A percentile compares a stretch with the other conserved stretches of the same genome.
Conservation (phyloP, 92 coral and sea anemone genomes). For the Paragorgia papillata region DNA sequence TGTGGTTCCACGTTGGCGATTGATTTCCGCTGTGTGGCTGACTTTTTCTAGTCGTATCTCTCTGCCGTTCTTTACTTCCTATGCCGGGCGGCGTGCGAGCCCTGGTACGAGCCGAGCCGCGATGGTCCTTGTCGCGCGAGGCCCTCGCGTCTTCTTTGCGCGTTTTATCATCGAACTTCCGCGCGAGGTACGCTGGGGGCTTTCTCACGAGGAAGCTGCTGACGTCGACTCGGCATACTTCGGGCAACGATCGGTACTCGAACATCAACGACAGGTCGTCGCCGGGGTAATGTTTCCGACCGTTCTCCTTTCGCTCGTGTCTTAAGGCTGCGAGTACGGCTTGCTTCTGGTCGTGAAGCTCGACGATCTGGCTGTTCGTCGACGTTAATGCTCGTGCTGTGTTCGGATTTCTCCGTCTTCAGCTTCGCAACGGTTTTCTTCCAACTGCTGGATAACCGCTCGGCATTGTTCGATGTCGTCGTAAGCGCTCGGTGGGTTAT, state of each 20-base stretch:
- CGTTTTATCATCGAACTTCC: slow-evolving; percentile 25
- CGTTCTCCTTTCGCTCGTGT: slow-evolving; percentile 88
- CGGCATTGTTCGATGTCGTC: slow-evolving; percentile 85
- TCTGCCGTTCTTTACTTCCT: background rate
- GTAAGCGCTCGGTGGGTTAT: slow-evolving; percentile 88
- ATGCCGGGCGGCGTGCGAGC: background rate
- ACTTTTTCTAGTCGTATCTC: slow-evolving; percentile 12
- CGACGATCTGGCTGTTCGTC: slow-evolving; percentile 83
- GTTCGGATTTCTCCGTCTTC: slow-evolving; percentile 62
- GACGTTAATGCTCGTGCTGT: slow-evolving; percentile 61
- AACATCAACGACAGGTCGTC: slow-evolving; percentile 79
- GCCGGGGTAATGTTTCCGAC: slow-evolving; percentile 71
- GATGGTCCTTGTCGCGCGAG: background rate
- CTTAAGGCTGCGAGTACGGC: slow-evolving; percentile 88
- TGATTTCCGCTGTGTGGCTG: slow-evolving; percentile 13
- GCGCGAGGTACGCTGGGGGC: slow-evolving; percentile 1
- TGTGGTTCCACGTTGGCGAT: background rate
- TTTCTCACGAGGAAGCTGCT: slow-evolving; percentile 39
- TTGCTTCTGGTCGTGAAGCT: slow-evolving; percentile 81
- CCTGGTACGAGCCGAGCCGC: slow-evolving; percentile 13
- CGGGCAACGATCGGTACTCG: slow-evolving; percentile 83
- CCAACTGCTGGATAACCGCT: slow-evolving; percentile 79
- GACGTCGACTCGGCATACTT: slow-evolving; percentile 79
- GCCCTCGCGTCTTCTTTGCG: slow-evolving; percentile 4
- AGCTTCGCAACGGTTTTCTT: slow-evolving; percentile 70